phyloP scores from a whole-genome alignment of 2,797 vertebrate genomes.

The Petrocephalus schoutedeni region DNA sequence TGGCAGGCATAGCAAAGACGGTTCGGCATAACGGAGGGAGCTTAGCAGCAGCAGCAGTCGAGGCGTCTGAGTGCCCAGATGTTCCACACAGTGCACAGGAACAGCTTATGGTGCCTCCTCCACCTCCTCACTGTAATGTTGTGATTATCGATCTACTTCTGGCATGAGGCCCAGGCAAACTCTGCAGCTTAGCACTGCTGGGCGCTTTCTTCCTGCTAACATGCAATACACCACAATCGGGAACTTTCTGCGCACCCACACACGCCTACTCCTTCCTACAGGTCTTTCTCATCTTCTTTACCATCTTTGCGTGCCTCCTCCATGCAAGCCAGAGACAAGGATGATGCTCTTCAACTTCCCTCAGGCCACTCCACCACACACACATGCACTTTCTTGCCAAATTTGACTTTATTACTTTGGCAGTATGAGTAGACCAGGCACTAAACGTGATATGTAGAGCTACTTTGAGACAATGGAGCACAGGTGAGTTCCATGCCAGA shows the following conservation, averaged over 20 bases:
- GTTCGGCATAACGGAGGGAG: not conserved
- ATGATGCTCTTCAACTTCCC: not conserved
- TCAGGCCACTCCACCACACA: not conserved
- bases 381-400: not conserved
- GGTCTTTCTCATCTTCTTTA: not conserved
- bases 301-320: not conserved
- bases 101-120: not conserved
- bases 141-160: conserved; percentile 1
- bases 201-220: not conserved
- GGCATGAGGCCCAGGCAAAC: not conserved
- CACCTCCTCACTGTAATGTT: not conserved
- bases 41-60: not conserved
- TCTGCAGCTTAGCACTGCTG: not conserved
- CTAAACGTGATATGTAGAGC: not conserved
- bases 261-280: not conserved
- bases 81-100: not conserved
- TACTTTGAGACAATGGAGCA: too few species aligned
- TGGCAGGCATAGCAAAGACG: not conserved
- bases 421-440: not conserved
- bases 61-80: not conserved
- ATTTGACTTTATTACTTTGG: not conserved
- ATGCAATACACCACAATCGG: not conserved
- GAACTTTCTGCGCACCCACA: not conserved
- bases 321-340: not conserved
- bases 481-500: too few species aligned